Base-by-base conservation (phyloP, 1,140 invertebrate genomes). In the Palaemon carinicauda region DNA sequence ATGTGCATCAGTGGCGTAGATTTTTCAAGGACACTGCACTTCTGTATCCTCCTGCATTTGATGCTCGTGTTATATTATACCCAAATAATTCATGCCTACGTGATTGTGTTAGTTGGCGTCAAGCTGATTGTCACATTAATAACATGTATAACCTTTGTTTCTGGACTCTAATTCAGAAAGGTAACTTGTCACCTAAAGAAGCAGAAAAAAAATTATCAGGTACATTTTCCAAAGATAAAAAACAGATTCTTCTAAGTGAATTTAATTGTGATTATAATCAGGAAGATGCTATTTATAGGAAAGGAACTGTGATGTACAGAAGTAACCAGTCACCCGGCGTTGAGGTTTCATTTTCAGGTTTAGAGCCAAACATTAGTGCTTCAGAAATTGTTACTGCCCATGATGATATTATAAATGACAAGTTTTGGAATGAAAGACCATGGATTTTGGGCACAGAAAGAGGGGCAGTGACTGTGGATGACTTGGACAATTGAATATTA, bases 131-230 rank as follows among this genome's bases (percentile, higher is more conserved):
- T 89, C 98, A 99, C 90, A 96, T 99, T 21, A 99, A 99, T 92
- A 99, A 99, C 93, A 93, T 99, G 54, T 99, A 99, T 90, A 99
- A 99, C 91, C 99, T 98, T 4, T 95, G 95, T 87, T 99, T 99
- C 92, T 99, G 98, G 97, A 95, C 94, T 90, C 92, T 99, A 56
- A 94, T 99, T 31, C 92, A 95, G 80, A 94, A 96, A 90, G 95
- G 94, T 71, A 94, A 95, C 14, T 90, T 97, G 78, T 95, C 93
- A 56, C 94, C 95, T 77, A 90, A 90, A 82, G 93, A 98, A 92
- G 94, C 88, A 27, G 83, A 89, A 24, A 71, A 87, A 50, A 74
- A 73, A 52, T 71, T 89, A 19, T 56, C 53, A 31, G 84, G 87
- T 12, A 88, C 87, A 21, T 87, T 87, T 19, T 87, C 89, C 33